phyloP scores from a whole-genome alignment of 2,888 invertebrate genomes.

The Saturnia pavonia region DNA sequence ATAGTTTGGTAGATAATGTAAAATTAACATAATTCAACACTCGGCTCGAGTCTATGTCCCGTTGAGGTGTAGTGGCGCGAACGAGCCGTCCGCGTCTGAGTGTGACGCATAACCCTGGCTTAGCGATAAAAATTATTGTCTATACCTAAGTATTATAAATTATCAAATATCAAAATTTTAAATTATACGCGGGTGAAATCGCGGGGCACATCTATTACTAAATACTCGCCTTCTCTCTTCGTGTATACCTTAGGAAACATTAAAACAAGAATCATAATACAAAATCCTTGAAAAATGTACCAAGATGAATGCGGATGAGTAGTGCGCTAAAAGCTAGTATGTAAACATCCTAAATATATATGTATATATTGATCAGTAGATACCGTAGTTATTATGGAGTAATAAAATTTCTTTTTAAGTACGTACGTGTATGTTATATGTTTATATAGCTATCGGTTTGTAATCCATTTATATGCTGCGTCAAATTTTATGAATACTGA shows the following conservation, averaged over 20 bases:
- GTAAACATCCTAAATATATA: conserved; percentile 3
- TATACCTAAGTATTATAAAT: too few relatives aligned
- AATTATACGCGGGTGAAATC: too few relatives aligned
- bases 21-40: too few relatives aligned
- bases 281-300: background rate
- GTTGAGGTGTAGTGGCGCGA: too few relatives aligned
- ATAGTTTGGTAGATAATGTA: too few relatives aligned
- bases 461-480: background rate
- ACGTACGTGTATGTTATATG: background rate
- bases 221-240: too few relatives aligned
- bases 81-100: too few relatives aligned
- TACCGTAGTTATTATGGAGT: background rate
- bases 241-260: background rate
- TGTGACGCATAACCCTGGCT: too few relatives aligned
- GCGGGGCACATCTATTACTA: too few relatives aligned
- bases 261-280: background rate
- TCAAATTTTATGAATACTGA: background rate
- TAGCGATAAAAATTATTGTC: too few relatives aligned
- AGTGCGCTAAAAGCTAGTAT: background rate
- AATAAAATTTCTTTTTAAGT: conserved; percentile 14
- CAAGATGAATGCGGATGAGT: background rate
- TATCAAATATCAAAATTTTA: too few relatives aligned
- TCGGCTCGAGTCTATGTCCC: too few relatives aligned
- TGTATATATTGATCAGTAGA: background rate
- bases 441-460: background rate